Conservation (phyloP, 2,113 vertebrate species). For the Synodontis membranacea region DNA sequence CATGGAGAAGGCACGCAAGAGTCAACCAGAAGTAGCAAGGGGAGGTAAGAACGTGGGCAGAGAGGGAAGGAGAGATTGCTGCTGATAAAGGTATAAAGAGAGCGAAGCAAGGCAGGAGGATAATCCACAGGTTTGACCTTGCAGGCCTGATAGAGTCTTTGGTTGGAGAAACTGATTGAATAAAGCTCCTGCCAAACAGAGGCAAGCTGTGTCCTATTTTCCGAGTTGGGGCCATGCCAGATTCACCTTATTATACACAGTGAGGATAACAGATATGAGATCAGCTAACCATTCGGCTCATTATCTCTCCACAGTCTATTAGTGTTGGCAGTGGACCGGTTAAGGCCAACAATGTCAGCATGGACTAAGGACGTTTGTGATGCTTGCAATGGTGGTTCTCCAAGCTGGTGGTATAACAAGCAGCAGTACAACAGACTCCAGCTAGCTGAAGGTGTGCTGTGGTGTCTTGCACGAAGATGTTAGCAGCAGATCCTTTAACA, state of each 20-base stretch:
- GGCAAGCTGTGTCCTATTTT: slow-evolving; percentile 56
- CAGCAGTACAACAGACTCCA: too few relatives aligned
- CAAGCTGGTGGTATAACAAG: slow-evolving; percentile 7
- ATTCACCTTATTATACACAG: slow-evolving; percentile 27
- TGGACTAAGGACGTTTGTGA: background rate
- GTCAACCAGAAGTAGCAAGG: slow-evolving; percentile 45
- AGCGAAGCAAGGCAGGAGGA: slow-evolving; percentile 54
- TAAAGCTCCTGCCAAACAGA: slow-evolving; percentile 40
- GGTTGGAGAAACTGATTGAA: slow-evolving; percentile 26
- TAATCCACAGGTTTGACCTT: slow-evolving; percentile 68
- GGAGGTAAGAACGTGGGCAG: slow-evolving; percentile 56
- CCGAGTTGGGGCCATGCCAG: slow-evolving; percentile 48
- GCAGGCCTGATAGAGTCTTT: slow-evolving; percentile 52
- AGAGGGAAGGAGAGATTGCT: slow-evolving; percentile 55
- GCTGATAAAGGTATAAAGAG: slow-evolving; percentile 43
- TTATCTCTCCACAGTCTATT: slow-evolving; percentile 42
- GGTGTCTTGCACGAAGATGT: too few relatives aligned
- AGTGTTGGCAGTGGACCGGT: slow-evolving; percentile 37
- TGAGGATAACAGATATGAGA: slow-evolving; percentile 38
- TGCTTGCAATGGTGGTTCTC: background rate
- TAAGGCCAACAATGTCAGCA: slow-evolving; percentile 36
- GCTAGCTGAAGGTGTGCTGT: too few relatives aligned
- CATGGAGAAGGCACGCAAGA: slow-evolving; percentile 53
- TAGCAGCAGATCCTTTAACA: too few relatives aligned
- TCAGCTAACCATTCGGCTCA: slow-evolving; percentile 51